phyloP scores from a whole-genome alignment of 2,797 vertebrate genomes.

The Sebastes trivittatus region DNA sequence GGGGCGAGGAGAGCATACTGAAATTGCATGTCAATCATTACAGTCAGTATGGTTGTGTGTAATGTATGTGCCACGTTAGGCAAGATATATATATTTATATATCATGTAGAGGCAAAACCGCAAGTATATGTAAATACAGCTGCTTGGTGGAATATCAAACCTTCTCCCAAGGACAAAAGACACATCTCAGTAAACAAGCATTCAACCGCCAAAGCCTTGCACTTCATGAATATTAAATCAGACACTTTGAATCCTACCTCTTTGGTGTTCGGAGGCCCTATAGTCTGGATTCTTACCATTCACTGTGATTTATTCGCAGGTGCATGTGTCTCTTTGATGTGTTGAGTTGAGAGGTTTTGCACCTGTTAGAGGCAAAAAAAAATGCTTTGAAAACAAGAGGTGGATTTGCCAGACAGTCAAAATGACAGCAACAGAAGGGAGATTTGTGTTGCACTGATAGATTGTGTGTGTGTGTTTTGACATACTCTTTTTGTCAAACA shows the following conservation, averaged over 20 bases:
- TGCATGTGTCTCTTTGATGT: constrained; percentile 80
- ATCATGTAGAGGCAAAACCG: constrained; percentile 29
- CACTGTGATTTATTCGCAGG: constrained; percentile 80
- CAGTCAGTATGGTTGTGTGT: background rate
- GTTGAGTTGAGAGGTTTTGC: constrained; percentile 78
- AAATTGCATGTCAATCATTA: constrained; percentile 31
- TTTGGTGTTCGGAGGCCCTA: constrained; percentile 71
- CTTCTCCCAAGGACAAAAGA: constrained; percentile 78
- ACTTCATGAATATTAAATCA: constrained; percentile 82
- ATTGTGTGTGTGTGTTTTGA: constrained; percentile 69
- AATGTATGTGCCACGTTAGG: background rate
- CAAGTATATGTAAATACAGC: constrained; percentile 68
- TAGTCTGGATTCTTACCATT: constrained; percentile 74
- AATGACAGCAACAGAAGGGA: constrained; percentile 69
- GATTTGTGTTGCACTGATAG: constrained; percentile 70
- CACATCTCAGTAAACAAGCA: constrained; percentile 77
- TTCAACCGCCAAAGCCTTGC: constrained; percentile 75
- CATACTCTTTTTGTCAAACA: constrained; percentile 47
- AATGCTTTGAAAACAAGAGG: constrained; percentile 78
- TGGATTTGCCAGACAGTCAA: constrained; percentile 75
- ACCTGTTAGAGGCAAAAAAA: constrained; percentile 71
- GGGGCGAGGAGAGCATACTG: background rate
- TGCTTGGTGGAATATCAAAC: constrained; percentile 71
- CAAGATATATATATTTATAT: background rate
- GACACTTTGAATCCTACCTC: constrained; percentile 77